Evolutionary conservation across 2,113 vertebrate species (phyloP).

Genomic region (Gracilinanus agilis): DNA sequence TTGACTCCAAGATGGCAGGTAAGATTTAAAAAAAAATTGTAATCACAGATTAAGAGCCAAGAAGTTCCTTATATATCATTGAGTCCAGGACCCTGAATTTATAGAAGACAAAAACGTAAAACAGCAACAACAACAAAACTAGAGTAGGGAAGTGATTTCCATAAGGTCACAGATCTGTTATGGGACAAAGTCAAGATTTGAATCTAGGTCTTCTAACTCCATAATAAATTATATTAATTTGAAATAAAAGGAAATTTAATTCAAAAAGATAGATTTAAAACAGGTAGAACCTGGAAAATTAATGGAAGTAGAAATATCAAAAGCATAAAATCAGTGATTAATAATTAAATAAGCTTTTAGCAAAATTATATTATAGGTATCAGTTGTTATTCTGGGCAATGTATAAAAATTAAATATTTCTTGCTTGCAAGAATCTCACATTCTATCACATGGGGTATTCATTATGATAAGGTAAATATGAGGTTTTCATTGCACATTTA

Average conservation of each 20-base stretch:
- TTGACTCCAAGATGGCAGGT: too few relatives aligned
- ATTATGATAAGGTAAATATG: neutral
- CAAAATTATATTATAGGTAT: neutral
- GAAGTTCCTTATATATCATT: neutral
- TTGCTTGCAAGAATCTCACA: neutral
- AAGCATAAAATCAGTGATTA: neutral
- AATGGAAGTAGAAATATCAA: neutral
- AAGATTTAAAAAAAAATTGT: too few relatives aligned
- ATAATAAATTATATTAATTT: neutral
- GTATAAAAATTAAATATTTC: neutral
- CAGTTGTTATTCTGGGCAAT: neutral
- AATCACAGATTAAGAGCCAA: neutral
- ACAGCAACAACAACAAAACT: neutral
- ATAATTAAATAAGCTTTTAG: neutral
- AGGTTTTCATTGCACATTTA: neutral
- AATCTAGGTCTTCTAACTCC: neutral
- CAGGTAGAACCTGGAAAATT: neutral
- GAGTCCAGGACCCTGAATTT: neutral
- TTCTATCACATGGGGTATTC: neutral
- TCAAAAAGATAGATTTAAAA: neutral
- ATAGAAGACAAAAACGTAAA: neutral
- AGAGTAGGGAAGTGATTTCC: neutral
- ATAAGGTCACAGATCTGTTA: neutral
- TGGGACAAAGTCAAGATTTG: neutral
- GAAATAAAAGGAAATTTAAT: neutral